Evolutionary conservation across 2,888 invertebrate species (phyloP), one percentile per base, ranked within the genome.

Genomic region (Aphelenchoides bicaudatus): DNA sequence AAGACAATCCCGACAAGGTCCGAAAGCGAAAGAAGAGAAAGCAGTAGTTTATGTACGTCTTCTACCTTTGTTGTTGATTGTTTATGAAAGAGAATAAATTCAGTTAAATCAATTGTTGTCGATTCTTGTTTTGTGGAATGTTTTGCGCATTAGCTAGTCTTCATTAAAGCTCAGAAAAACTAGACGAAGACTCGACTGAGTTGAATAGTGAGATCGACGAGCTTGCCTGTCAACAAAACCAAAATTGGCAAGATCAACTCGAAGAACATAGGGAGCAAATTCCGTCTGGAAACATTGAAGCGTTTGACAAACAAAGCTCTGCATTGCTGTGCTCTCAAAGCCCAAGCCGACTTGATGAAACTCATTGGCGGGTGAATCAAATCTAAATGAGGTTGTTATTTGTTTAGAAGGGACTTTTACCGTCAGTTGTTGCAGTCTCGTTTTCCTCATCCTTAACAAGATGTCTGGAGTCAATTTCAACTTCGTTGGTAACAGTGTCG

Each of bases 251-350:
- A 10, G 1, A 25, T 46, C 39, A 69, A 68, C 60, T 68, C 66
- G 39, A 67, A 70, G 21, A 71, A 61, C 10, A 71, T 53, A 8
- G 65, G 61, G n/a, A 65, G 39, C 51, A 57, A 57, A 30, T 66
- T 71, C 34, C 71, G 61, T 31, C 62, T 61, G 0, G 71, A 65
- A 56, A 67, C 71, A 46, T 68, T 63, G 29, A 61, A 47, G 38
- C 73, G 56, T 39, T 71, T 71, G 8, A 61, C 56, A 47, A 75
- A 55, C 23, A 75, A 60, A 1, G 75, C 75, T 48, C 58, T 58
- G 10, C 66, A 62, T 53, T 75, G 75, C 29, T 68, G 68, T 25
- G 51, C 13, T 28, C 23, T 43, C 50, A 38, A 55, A 3, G 8
- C 21, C 31, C 0, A 58, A 58, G 3, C 52, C 21, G 21, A 66